Percentiles rank a stretch among this genome's conserved stretches.
Conservation (phyloP, 2,888 invertebrate genomes). For the Orthosia cruda region DNA sequence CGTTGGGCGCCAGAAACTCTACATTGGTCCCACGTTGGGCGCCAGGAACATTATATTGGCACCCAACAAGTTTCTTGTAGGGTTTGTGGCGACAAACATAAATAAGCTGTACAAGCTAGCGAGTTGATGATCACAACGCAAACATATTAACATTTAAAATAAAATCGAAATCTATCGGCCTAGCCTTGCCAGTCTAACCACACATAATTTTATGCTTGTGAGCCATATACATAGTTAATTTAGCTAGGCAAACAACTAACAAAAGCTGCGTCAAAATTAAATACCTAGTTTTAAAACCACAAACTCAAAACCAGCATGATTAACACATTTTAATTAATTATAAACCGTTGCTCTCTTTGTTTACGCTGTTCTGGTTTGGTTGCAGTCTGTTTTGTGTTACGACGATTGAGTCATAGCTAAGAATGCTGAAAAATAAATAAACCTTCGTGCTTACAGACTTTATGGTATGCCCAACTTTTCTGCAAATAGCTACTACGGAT, state of each 20-base stretch:
- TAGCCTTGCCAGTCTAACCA: no score
- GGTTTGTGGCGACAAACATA: conserved; percentile 10
- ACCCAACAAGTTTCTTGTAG: background rate
- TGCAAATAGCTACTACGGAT: conserved; percentile 11
- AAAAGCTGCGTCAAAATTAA: background rate
- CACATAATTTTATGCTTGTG: no score
- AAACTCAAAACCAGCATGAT: conserved; percentile 23
- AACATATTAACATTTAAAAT: background rate
- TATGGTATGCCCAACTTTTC: conserved; percentile 4
- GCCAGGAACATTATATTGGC: background rate
- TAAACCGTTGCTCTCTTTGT: conserved; percentile 39
- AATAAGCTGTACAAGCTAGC: background rate
- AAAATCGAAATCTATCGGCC: background rate
- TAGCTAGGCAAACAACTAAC: no score
- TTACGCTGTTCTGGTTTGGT: conserved; percentile 41
- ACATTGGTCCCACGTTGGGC: conserved; percentile 7
- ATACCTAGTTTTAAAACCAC: conserved; percentile 16
- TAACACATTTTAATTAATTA: conserved; percentile 46
- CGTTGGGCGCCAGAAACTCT: background rate
- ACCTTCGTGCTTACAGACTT: conserved; percentile 16
- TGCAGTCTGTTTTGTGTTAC: conserved; percentile 56
- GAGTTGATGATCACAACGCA: background rate
- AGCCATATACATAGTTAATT: background rate
- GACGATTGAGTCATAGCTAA: conserved; percentile 49
- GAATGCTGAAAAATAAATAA: conserved; percentile 45